Conservation (phyloP, 1,140 invertebrate genomes). For the Helicorthomorpha holstii region DNA sequence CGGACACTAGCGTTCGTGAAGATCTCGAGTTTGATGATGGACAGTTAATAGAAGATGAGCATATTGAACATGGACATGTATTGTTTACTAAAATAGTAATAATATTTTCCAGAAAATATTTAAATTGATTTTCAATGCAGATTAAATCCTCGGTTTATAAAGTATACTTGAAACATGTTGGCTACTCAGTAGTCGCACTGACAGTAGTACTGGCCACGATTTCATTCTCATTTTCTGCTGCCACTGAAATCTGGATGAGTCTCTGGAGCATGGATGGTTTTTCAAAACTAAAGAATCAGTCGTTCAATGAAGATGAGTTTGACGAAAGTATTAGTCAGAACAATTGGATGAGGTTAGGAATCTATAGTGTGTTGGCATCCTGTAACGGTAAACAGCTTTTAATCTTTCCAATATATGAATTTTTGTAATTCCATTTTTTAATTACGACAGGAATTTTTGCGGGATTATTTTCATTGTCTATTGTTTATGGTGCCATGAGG, state of each 20-base stretch:
- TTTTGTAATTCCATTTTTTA: neutral
- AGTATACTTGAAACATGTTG: neutral
- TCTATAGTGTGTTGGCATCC: neutral
- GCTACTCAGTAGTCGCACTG: neutral
- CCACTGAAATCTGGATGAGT: constrained; percentile 1
- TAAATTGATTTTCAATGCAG: neutral
- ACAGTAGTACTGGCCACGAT: neutral
- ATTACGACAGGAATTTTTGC: constrained; percentile 5
- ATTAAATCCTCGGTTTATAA: neutral
- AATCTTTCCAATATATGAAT: neutral
- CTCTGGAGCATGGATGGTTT: constrained; percentile 3
- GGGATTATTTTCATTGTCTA: neutral
- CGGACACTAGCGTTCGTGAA: too few species aligned
- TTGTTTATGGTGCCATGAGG: constrained; percentile 38
- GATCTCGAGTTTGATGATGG: neutral
- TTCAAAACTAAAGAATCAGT: too few species aligned
- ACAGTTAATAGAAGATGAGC: neutral
- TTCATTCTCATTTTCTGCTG: neutral
- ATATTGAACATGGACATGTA: neutral
- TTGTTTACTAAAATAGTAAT: too few species aligned
- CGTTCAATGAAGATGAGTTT: too few species aligned
- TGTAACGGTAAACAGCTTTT: constrained; percentile 46
- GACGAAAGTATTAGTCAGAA: neutral
- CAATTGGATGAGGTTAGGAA: neutral
- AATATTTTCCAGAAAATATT: neutral